Conservation (phyloP, 2,888 invertebrate species). For the Agonopterix arenella region DNA sequence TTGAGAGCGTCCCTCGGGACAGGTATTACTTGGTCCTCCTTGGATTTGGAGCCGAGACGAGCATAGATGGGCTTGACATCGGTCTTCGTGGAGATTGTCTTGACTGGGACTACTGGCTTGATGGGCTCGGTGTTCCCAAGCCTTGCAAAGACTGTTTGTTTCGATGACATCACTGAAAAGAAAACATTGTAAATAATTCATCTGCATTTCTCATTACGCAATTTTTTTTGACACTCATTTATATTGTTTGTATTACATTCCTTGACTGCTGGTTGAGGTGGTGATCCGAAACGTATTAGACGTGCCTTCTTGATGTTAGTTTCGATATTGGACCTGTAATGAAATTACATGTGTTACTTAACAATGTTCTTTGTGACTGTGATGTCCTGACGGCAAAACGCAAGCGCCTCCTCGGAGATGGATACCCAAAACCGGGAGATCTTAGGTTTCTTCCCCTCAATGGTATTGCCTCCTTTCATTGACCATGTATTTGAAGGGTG, state of each 20-base stretch:
- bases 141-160: conserved; percentile 58
- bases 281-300: conserved; percentile 42
- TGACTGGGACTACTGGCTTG: conserved; percentile 8
- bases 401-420: too few species aligned
- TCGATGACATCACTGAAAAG: conserved; percentile 27
- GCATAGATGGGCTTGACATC: conserved; percentile 53
- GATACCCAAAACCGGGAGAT: too few species aligned
- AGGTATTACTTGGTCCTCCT: conserved; percentile 32
- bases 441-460: too few species aligned
- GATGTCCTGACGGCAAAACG: too few species aligned
- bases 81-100: background rate
- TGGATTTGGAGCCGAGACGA: conserved; percentile 55
- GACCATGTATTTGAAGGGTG: too few species aligned
- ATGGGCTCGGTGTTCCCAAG: conserved; percentile 48
- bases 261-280: conserved; percentile 28
- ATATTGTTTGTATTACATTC: conserved; percentile 32
- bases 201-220: too few species aligned
- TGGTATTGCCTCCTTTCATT: too few species aligned
- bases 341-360: background rate
- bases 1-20: conserved; percentile 56
- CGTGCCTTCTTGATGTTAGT: conserved; percentile 42
- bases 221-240: too few species aligned
- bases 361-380: too few species aligned
- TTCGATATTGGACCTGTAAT: background rate
- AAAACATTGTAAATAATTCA: background rate